phyloP scores from a whole-genome alignment of 2,113 vertebrate species.

The Hippopotamus amphibius region DNA sequence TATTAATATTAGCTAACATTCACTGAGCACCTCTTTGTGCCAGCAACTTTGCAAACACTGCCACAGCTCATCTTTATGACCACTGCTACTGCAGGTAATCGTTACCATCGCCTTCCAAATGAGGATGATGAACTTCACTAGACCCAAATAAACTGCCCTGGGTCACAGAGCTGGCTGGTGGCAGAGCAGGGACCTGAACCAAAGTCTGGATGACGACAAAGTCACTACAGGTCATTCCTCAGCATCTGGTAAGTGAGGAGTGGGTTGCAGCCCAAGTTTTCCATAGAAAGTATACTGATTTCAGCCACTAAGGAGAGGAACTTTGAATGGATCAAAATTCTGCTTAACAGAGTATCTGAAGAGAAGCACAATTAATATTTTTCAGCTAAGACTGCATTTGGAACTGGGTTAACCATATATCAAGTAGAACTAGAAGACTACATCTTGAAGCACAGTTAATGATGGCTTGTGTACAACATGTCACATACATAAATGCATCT shows the following conservation, averaged over 20 bases:
- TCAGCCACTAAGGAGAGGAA: not conserved
- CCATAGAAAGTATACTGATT: not conserved
- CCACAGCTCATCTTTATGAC: not conserved
- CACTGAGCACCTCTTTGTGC: not conserved
- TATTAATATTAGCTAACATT: not conserved
- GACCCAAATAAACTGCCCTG: not conserved
- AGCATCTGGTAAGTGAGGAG: not conserved
- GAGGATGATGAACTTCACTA: not conserved
- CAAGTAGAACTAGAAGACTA: not conserved
- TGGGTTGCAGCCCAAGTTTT: not conserved
- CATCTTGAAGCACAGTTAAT: not conserved
- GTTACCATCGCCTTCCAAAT: not conserved
- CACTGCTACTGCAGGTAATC: not conserved
- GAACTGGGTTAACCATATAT: not conserved
- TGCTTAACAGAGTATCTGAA: not conserved
- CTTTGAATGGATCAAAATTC: not conserved
- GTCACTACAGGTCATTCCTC: not conserved
- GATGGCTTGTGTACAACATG: not conserved
- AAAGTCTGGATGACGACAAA: not conserved
- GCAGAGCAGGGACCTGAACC: not conserved
- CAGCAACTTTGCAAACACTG: not conserved
- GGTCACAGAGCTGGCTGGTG: not conserved
- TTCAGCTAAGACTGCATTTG: not conserved
- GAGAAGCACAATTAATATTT: conserved; percentile 34
- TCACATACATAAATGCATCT: not conserved